A percentile compares a stretch with the other conserved stretches of the same genome.
These are phyloP conservation scores for Sitobion miscanthi DNA, from an alignment of 1,140 invertebrate genomes.

Conservation along the genomic window DNA sequence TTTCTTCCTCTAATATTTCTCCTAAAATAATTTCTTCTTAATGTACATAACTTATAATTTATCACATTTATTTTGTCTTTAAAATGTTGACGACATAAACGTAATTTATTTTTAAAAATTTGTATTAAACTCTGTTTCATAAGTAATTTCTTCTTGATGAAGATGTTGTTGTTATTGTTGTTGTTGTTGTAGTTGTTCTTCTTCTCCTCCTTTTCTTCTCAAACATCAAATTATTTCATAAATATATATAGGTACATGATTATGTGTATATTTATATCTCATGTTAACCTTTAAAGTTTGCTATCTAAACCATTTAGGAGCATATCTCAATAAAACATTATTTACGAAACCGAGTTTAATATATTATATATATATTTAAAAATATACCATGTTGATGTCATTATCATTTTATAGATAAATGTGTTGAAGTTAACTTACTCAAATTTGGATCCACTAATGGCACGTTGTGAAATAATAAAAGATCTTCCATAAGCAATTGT, in stretches of 20 bases:
- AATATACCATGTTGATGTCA: not conserved
- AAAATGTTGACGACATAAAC: not conserved
- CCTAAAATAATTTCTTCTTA: not conserved
- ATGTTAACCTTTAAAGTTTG: not conserved
- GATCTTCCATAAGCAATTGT: constrained; percentile 70
- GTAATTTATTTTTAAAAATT: not conserved
- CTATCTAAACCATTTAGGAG: not conserved
- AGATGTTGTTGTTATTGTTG: too few relatives aligned
- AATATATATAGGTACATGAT: too few relatives aligned
- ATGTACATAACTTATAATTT: not conserved
- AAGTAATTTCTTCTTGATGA: not conserved
- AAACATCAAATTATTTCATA: not conserved
- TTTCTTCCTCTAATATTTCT: not conserved
- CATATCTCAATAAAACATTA: not conserved
- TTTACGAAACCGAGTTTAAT: not conserved
- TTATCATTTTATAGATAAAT: not conserved
- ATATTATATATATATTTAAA: not conserved
- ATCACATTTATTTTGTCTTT: not conserved
- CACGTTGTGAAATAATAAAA: constrained; percentile 68
- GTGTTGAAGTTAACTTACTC: not conserved
- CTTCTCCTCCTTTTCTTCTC: not conserved
- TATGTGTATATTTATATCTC: too few relatives aligned
- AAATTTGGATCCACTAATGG: constrained; percentile 61
- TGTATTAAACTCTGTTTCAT: not conserved
- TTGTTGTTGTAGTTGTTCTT: too few relatives aligned